Percentiles rank a stretch among this genome's conserved stretches.
Conservation (phyloP, 2,113 vertebrate species). For the Nicator chloris region DNA sequence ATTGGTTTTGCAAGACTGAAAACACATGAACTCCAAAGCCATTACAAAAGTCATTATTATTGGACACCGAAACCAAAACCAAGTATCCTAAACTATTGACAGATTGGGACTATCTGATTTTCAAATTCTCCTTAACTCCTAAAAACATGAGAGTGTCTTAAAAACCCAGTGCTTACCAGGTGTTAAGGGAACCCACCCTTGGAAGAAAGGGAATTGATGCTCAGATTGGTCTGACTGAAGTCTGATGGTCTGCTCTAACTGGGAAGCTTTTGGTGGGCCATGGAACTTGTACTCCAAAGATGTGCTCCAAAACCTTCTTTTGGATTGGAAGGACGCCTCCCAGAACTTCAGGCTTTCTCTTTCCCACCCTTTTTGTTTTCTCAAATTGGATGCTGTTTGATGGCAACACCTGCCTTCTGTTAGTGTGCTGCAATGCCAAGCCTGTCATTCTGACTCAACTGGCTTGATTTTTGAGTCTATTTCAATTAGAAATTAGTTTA, state of each 20-base stretch:
- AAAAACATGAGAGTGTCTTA: background rate
- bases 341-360: background rate
- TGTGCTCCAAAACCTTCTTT: background rate
- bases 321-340: background rate
- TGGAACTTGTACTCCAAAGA: background rate
- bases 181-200: background rate
- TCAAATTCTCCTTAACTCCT: background rate
- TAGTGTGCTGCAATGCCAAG: background rate
- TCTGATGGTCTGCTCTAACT: background rate
- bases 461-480: background rate
- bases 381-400: background rate
- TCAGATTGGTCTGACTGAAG: background rate
- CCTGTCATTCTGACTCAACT: background rate
- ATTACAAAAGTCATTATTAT: background rate
- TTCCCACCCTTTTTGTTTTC: background rate
- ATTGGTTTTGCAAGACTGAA: background rate
- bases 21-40: background rate
- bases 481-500: too few relatives aligned
- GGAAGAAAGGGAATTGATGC: background rate
- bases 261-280: background rate
- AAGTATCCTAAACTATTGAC: background rate
- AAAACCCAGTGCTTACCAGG: background rate
- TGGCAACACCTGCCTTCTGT: background rate
- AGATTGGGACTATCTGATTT: background rate
- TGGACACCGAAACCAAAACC: accelerated